Base-by-base conservation (phyloP, 2,113 vertebrate species). In the Alethe diademata region DNA sequence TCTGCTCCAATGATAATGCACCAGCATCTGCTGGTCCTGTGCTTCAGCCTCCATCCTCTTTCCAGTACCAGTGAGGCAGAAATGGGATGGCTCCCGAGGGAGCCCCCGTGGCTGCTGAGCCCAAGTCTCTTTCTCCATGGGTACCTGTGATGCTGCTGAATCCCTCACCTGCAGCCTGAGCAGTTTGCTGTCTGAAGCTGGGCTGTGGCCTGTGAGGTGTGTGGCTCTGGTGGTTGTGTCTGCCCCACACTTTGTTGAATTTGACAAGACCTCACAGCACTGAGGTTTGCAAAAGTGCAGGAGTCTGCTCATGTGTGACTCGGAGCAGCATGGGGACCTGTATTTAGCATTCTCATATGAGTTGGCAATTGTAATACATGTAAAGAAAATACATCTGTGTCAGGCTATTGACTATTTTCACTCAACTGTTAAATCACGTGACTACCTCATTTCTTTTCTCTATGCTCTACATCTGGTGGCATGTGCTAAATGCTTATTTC, bases 61-160 rank as follows among this genome's bases (percentile, higher is more conserved):
- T 56, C 35, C 57, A 43, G 8, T 14, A 69, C 14, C 29, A 28
- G 31, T 1, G n/a, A 45, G 64, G 25, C 36, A 76, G 87, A 69
- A 91, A 56, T 40, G 67, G 76, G 38, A 20, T 29, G 38, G 31
- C 47, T 79, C 57, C 71, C 31, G n/a, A 29, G 33, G n/a, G 22
- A 79, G 33, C 15, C 29, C 9, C 12, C 18, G 12, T 19, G 75
- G 15, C 47, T 90, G 47, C 71, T 35, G 62, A 86, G 43, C 66
- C 47, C 51, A 8, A 6, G 20, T 18, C 47, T 23, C 40, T 13
- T 31, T 47, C 42, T 78, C 12, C 24, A 20, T 25, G 60, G 28
- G 18, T 5, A 0, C 16, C 40, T 47, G 40, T 0, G 0, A 6
- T 66, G 79, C 66, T 66, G 60, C 64, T 45, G 51, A 54, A 66